These are phyloP conservation scores for Amphiura filiformis DNA, from an alignment of 35 echinoderm and acorn worm species.

Conservation along the genomic window DNA sequence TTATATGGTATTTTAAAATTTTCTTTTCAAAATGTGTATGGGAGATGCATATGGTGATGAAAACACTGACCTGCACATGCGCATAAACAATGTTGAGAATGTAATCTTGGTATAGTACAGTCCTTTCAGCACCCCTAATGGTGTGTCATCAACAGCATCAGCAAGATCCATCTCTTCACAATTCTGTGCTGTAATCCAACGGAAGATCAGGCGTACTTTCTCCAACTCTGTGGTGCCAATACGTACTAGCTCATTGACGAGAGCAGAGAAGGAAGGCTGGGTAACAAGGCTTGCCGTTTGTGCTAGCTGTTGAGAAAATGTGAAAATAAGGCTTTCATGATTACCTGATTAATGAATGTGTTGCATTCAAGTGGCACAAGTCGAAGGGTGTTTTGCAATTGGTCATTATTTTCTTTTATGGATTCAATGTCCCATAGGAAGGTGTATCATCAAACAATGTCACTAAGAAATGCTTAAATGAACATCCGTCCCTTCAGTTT, in stretches of 20 bases:
- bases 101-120: constrained; percentile 95
- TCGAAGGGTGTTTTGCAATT: too few species aligned
- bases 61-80: constrained; percentile 99
- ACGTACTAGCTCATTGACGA: constrained; percentile 75
- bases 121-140: constrained; percentile 94
- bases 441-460: too few species aligned
- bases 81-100: constrained; percentile 95
- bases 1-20: too few species aligned
- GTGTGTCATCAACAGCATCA: constrained; percentile 96
- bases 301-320: constrained; percentile 86
- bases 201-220: constrained; percentile 86
- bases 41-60: too few species aligned
- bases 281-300: constrained; percentile 90
- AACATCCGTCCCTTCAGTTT: too few species aligned
- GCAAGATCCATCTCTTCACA: constrained; percentile 97
- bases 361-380: too few species aligned
- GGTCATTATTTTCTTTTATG: too few species aligned
- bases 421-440: too few species aligned
- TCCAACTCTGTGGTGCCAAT: constrained; percentile 77
- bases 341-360: too few species aligned
- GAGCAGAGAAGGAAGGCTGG: constrained; percentile 84
- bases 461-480: too few species aligned
- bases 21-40: too few species aligned
- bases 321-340: too few species aligned
- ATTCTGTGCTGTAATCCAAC: constrained; percentile 98